These are phyloP conservation scores for Tromatobia lineatoria DNA, from an alignment of 2,888 invertebrate genomes.

Conservation along the genomic window DNA sequence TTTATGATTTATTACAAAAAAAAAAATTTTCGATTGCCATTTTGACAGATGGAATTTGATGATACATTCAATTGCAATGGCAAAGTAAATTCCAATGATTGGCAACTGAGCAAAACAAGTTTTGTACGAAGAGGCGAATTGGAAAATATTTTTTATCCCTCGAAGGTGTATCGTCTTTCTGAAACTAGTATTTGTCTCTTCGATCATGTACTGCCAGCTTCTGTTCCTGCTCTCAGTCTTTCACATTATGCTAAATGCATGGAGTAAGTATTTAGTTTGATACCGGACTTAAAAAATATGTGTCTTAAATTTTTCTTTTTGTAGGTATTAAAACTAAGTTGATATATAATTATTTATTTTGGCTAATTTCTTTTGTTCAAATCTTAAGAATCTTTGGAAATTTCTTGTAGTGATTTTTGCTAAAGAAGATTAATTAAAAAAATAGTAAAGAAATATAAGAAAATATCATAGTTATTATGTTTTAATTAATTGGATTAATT, in stretches of 20 bases:
- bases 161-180: conserved; percentile 59
- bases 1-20: not conserved
- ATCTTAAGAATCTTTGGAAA: too few relatives aligned
- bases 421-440: not conserved
- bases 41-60: conserved; percentile 73
- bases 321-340: too few relatives aligned
- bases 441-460: not conserved
- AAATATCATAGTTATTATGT: not conserved
- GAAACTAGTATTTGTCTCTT: conserved; percentile 74
- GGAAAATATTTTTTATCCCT: conserved; percentile 73
- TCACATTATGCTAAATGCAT: conserved; percentile 78
- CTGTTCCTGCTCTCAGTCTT: conserved; percentile 76
- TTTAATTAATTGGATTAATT: not conserved
- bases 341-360: too few relatives aligned
- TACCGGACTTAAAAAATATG: too few relatives aligned
- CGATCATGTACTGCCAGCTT: conserved; percentile 72
- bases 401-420: not conserved
- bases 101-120: conserved; percentile 75
- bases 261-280: conserved; percentile 74
- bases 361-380: too few relatives aligned
- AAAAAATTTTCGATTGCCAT: not conserved
- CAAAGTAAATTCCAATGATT: conserved; percentile 80
- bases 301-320: not conserved
- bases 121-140: conserved; percentile 75
- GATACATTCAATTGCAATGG: conserved; percentile 79